Evolutionary conservation across 2,113 vertebrate species (phyloP), one percentile per base, ranked within the genome.

Genomic region (Grantiella picta): DNA sequence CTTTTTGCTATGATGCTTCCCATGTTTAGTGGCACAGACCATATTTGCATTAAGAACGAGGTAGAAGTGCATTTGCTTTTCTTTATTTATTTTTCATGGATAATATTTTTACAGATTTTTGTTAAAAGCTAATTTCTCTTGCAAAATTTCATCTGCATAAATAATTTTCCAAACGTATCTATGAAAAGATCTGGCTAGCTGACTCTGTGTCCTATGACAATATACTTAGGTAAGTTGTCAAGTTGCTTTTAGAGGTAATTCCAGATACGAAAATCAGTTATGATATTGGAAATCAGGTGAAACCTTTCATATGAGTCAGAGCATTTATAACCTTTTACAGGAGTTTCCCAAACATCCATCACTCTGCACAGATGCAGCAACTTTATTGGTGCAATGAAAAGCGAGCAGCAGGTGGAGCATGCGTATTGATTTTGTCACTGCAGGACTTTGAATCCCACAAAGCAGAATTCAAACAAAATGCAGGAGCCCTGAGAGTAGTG

Each of bases 371-470:
- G 50, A 47, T n/a, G 54, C 21, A 33, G 3, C 53, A 91, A 2
- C 24, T 86, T 72, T 7, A 61, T 57, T 3, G 3, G 35, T 42
- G 29, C 38, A 77, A 24, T 57, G 70, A 87, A 50, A 54, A 86
- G 47, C 0, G 3, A 90, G 85, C 68, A 78, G 82, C 80, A 78
- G 83, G 86, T 89, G 38, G 86, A 71, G 44, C 52, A 49, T 90
- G 65, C 4, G 52, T 63, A 95, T 90, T 94, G 86, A 92, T 86
- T 92, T 90, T 77, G 75, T 56, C 89, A 44, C 90, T 70, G 82
- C 60, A 83, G 86, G 91, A 70, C 52, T 40, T 2, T 75, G 76
- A 78, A 89, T 89, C 29, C 35, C 54, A 78, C 68, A 71, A 86
- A 92, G n/a, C 12, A 70, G 68, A 66, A 60, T 84, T 91, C 50